A percentile compares a stretch with the other conserved stretches of the same genome.
phyloP scores from a whole-genome alignment of 2,888 invertebrate species.

The Panorpa germanica region DNA sequence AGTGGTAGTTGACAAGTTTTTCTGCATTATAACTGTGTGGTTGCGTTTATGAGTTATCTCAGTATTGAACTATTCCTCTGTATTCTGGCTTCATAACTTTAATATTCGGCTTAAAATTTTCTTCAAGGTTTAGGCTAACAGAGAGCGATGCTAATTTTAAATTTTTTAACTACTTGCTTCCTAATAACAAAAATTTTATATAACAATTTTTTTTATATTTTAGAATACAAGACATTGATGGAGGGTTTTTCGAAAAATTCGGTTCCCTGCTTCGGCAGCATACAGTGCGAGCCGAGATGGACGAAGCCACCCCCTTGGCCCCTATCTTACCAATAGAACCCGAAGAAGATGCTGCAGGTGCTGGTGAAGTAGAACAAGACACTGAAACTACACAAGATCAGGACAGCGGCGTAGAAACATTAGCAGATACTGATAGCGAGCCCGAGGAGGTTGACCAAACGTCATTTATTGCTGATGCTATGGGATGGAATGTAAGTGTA shows the following conservation, averaged over 20 bases:
- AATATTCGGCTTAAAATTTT: too few species aligned
- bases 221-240: slow-evolving; percentile 67
- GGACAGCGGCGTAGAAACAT: slow-evolving; percentile 33
- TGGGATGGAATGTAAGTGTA: slow-evolving; percentile 59
- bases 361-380: slow-evolving; percentile 13
- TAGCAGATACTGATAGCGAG: slow-evolving; percentile 45
- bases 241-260: slow-evolving; percentile 69
- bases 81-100: too few species aligned
- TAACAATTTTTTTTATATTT: slow-evolving; percentile 18
- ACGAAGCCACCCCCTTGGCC: slow-evolving; percentile 34
- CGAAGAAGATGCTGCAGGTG: slow-evolving; percentile 20
- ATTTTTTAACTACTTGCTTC: neutral
- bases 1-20: too few species aligned
- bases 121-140: too few species aligned
- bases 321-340: slow-evolving; percentile 21
- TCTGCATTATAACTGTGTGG: too few species aligned
- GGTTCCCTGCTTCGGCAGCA: slow-evolving; percentile 50
- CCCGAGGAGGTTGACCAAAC: slow-evolving; percentile 40
- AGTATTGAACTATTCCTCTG: too few species aligned
- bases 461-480: slow-evolving; percentile 39
- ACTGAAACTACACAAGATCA: slow-evolving; percentile 17
- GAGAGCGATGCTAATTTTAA: too few species aligned
- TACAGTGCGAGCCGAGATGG: slow-evolving; percentile 34
- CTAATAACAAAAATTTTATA: neutral
- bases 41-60: too few species aligned